phyloP scores from a whole-genome alignment of 1,140 invertebrate genomes.

The Sycophaga agraensis region DNA sequence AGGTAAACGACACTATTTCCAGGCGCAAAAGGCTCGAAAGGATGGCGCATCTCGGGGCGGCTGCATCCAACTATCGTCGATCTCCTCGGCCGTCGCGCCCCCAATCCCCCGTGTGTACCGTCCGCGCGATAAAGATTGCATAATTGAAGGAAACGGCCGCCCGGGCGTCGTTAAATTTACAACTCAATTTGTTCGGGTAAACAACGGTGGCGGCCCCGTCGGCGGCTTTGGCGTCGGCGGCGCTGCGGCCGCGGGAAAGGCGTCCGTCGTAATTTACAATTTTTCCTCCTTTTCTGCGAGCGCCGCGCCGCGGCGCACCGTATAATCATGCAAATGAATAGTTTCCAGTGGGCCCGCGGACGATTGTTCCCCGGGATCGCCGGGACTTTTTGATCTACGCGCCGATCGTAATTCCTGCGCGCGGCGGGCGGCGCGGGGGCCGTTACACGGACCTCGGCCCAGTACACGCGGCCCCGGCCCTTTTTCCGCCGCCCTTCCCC shows the following conservation, averaged over 20 bases:
- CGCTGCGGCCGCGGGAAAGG: too few relatives aligned
- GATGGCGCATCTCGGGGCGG: too few relatives aligned
- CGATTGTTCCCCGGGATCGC: not conserved
- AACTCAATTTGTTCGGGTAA: constrained; percentile 29
- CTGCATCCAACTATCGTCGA: too few relatives aligned
- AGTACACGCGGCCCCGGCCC: too few relatives aligned
- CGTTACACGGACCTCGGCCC: too few relatives aligned
- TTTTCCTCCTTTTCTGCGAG: not conserved
- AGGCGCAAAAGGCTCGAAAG: too few relatives aligned
- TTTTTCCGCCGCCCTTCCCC: too few relatives aligned
- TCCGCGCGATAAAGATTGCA: constrained; percentile 19
- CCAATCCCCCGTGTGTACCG: too few relatives aligned
- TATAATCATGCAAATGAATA: constrained; percentile 22
- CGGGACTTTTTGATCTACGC: not conserved
- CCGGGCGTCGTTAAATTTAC: constrained; percentile 25
- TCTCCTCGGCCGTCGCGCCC: too few relatives aligned
- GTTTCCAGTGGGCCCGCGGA: not conserved
- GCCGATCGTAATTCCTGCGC: not conserved
- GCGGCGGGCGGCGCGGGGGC: too few relatives aligned
- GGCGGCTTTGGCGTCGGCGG: too few relatives aligned
- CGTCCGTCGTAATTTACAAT: constrained; percentile 13
- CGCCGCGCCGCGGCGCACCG: not conserved
- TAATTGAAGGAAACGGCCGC: constrained; percentile 26
- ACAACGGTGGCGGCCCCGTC: not conserved
- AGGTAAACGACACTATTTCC: too few relatives aligned